phyloP scores from a whole-genome alignment of 2,113 vertebrate species.

The Dasypus novemcinctus region DNA sequence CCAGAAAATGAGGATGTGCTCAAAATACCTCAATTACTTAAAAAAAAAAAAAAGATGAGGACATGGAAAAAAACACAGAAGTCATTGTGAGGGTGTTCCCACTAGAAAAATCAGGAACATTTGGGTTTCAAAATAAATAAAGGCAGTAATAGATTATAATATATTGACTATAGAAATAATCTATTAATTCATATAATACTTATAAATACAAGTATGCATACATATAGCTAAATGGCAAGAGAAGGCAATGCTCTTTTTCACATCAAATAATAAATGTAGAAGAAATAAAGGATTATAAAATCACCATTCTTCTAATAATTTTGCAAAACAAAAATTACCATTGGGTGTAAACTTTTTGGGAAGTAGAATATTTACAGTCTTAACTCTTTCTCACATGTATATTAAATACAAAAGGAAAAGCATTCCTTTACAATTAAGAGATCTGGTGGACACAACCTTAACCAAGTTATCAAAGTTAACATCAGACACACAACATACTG shows the following conservation, averaged over 20 bases:
- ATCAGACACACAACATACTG: too few relatives aligned
- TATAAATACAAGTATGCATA: neutral
- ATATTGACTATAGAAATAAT: neutral
- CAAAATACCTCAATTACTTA: neutral
- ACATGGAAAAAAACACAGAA: neutral
- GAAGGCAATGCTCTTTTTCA: neutral
- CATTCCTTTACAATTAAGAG: neutral
- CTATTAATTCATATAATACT: neutral
- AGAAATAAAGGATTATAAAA: neutral
- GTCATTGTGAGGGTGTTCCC: neutral
- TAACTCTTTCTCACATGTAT: neutral
- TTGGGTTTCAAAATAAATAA: neutral
- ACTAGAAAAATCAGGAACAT: neutral
- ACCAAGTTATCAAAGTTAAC: neutral
- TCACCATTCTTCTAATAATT: neutral
- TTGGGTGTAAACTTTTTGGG: neutral
- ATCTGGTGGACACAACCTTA: neutral
- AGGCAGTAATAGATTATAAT: neutral
- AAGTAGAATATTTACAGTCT: neutral
- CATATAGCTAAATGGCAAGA: neutral
- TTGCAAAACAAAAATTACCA: neutral
- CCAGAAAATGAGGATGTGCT: neutral
- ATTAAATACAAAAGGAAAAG: neutral
- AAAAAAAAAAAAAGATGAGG: neutral
- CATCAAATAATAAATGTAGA: neutral